These are phyloP conservation scores for Acleris cristana DNA, from an alignment of 2,888 invertebrate genomes.

Conservation along the genomic window DNA sequence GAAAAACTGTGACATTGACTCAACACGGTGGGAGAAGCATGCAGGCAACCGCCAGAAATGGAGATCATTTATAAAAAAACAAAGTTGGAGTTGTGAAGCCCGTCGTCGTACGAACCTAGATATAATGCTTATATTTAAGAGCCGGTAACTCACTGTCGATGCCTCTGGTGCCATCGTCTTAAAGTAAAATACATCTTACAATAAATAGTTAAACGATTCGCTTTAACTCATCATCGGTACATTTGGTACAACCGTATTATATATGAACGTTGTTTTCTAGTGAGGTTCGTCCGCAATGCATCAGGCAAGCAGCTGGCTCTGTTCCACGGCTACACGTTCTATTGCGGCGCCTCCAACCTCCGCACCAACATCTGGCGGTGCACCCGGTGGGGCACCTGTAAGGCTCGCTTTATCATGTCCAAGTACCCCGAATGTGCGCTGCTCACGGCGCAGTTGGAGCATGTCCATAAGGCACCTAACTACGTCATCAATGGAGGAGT, in stretches of 20 bases:
- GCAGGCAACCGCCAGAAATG: no score
- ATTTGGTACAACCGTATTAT: neutral
- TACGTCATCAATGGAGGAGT: constrained; percentile 26
- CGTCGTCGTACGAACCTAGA: no score
- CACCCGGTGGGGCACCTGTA: constrained; percentile 42
- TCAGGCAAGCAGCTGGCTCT: constrained; percentile 43
- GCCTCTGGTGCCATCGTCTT: no score
- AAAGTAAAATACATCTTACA: no score
- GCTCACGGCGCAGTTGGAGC: constrained; percentile 32
- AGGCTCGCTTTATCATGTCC: constrained; percentile 41
- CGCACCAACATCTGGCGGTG: constrained; percentile 47
- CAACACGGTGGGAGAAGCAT: no score
- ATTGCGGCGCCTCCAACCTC: constrained; percentile 39
- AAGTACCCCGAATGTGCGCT: constrained; percentile 28
- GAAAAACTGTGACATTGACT: no score
- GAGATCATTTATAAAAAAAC: no score
- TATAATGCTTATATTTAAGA: no score
- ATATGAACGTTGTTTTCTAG: constrained; percentile 9
- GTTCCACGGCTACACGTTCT: constrained; percentile 44
- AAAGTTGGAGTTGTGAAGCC: no score
- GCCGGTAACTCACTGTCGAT: no score
- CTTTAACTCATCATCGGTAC: no score
- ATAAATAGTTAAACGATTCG: no score
- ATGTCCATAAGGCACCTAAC: constrained; percentile 28
- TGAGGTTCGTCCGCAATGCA: constrained; percentile 27